These are phyloP conservation scores for Limnephilus marmoratus DNA, from an alignment of 2,888 invertebrate species.

Conservation along the genomic window DNA sequence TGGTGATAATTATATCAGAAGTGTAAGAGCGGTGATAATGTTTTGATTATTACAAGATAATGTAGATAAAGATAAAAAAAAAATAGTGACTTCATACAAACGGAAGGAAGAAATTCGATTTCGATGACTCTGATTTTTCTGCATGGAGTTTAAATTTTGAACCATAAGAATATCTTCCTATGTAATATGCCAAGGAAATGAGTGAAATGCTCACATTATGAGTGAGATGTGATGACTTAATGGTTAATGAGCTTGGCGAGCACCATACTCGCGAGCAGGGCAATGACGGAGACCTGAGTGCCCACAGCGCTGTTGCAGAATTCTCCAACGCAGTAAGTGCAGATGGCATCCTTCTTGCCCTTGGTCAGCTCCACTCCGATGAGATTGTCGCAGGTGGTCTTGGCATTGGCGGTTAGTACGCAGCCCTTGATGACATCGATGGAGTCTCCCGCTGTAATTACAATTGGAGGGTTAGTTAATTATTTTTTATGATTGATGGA, in stretches of 20 bases:
- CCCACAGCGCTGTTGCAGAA: conserved; percentile 71
- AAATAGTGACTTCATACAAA: background rate
- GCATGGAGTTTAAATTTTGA: background rate
- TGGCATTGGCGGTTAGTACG: conserved; percentile 72
- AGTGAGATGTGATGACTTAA: background rate
- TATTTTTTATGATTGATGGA: background rate
- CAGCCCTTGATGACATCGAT: conserved; percentile 74
- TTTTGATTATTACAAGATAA: background rate
- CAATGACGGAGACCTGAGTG: background rate
- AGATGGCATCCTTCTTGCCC: conserved; percentile 75
- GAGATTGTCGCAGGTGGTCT: conserved; percentile 73
- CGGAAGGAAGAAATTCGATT: background rate
- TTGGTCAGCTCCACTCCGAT: conserved; percentile 73
- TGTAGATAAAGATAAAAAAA: background rate
- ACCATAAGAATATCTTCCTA: background rate
- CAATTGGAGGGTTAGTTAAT: conserved; percentile 30
- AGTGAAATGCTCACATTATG: background rate
- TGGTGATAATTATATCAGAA: background rate
- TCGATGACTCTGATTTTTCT: background rate
- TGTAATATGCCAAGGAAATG: background rate
- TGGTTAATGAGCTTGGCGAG: conserved; percentile 40
- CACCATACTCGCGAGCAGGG: conserved; percentile 5
- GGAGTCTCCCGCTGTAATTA: conserved; percentile 74
- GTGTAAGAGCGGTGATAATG: background rate
- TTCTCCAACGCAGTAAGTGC: conserved; percentile 72